Percentiles rank a stretch among this genome's conserved stretches.
Evolutionary conservation across 2,113 vertebrate genomes (phyloP).

Genomic region (Bungarus multicinctus): DNA sequence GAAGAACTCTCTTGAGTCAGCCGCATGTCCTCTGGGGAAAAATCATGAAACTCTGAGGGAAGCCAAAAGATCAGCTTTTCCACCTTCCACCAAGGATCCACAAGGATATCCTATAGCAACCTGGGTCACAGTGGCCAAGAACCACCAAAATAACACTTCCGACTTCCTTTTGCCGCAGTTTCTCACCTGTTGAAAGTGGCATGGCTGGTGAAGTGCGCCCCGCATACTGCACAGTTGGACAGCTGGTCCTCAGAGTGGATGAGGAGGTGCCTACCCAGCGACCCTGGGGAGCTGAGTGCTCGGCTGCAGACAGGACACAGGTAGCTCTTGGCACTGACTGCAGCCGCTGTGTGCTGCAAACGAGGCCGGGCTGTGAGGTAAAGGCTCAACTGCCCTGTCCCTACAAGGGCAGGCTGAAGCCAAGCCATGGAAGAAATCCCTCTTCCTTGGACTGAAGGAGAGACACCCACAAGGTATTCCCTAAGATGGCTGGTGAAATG

Average conservation of each 20-base stretch:
- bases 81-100: not conserved
- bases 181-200: constrained; percentile 94
- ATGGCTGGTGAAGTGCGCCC: constrained; percentile 90
- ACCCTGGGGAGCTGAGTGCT: constrained; percentile 93
- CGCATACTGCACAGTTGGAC: constrained; percentile 96
- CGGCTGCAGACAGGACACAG: constrained; percentile 95
- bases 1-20: not conserved
- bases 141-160: not conserved
- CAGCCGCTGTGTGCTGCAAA: constrained; percentile 85
- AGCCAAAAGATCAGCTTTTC: not conserved
- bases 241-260: constrained; percentile 96
- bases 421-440: not conserved
- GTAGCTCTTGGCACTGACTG: constrained; percentile 91
- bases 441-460: not conserved
- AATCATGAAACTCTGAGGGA: not conserved
- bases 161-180: not conserved
- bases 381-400: not conserved
- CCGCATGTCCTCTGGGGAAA: not conserved
- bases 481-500: not conserved
- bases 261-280: constrained; percentile 92
- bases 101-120: not conserved
- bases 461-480: not conserved
- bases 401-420: not conserved
- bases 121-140: not conserved
- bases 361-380: constrained; percentile 39